Percentiles rank a stretch among this genome's conserved stretches.
Conservation (phyloP, 2,113 vertebrate genomes). For the Trichomycterus rosablanca region DNA sequence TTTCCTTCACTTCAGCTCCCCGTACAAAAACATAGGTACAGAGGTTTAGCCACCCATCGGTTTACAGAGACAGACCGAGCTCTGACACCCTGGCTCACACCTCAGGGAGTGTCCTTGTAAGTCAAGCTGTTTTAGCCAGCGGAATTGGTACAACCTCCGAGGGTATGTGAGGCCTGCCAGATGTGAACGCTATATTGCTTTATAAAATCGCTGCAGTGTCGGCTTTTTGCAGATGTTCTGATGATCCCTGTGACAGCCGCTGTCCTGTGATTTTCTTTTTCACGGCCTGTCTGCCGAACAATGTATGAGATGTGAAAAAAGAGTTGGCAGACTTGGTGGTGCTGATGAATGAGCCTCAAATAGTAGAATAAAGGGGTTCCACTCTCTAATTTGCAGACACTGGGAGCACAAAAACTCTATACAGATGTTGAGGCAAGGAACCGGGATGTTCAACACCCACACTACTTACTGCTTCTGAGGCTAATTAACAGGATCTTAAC, state of each 20-base stretch:
- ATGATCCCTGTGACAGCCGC: not conserved
- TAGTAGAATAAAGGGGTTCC: not conserved
- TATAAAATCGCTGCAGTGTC: not conserved
- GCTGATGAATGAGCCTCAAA: constrained; percentile 12
- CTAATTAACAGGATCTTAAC: too few species aligned
- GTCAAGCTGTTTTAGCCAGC: constrained; percentile 25
- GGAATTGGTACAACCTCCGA: not conserved
- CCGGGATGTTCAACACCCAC: too few species aligned
- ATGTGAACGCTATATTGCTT: not conserved
- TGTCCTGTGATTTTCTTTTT: constrained; percentile 1
- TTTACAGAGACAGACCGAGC: constrained; percentile 54
- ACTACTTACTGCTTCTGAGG: too few species aligned
- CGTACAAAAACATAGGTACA: constrained; percentile 12
- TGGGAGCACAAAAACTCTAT: too few species aligned
- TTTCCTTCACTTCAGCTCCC: constrained; percentile 1
- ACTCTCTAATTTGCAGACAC: not conserved
- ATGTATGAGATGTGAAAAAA: not conserved
- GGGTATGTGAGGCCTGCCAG: constrained; percentile 6
- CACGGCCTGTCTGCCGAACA: not conserved
- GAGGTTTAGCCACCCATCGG: constrained; percentile 44
- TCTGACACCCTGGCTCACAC: constrained; percentile 49
- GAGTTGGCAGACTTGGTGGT: not conserved
- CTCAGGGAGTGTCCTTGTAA: constrained; percentile 31
- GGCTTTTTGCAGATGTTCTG: constrained; percentile 13
- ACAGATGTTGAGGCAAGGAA: too few species aligned